Evolutionary conservation across 2,888 invertebrate genomes (phyloP).

Genomic region (Ischnus inquisitorius): DNA sequence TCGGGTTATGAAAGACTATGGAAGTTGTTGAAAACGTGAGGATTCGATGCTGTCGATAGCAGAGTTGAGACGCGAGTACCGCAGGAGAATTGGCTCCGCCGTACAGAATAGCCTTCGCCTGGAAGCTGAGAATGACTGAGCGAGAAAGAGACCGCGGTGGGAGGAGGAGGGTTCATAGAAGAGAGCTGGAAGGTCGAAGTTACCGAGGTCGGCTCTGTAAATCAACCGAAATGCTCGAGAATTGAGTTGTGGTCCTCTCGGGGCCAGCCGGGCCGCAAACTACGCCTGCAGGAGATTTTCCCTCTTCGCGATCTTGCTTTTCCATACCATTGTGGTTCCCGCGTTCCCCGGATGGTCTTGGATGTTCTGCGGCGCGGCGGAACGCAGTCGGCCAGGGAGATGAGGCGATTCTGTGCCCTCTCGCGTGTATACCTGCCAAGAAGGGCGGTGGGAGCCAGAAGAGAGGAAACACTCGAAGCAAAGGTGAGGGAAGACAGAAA

Average conservation of each 20-base stretch:
- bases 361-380: slow-evolving; percentile 30
- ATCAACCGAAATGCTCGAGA: slow-evolving; percentile 80
- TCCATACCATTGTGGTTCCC: slow-evolving; percentile 33
- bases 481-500: slow-evolving; percentile 21
- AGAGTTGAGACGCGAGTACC: slow-evolving; percentile 16
- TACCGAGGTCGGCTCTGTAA: slow-evolving; percentile 74
- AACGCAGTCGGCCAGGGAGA: slow-evolving; percentile 32
- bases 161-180: slow-evolving; percentile 22
- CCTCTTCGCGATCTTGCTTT: slow-evolving; percentile 49
- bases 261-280: slow-evolving; percentile 70
- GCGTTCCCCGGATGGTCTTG: background rate
- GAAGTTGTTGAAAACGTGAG: slow-evolving; percentile 14
- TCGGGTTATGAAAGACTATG: slow-evolving; percentile 10
- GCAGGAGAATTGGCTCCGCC: slow-evolving; percentile 22
- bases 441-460: slow-evolving; percentile 3
- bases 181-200: slow-evolving; percentile 65
- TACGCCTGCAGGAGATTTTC: slow-evolving; percentile 59
- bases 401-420: slow-evolving; percentile 39
- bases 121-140: background rate
- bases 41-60: slow-evolving; percentile 28
- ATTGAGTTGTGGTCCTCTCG: slow-evolving; percentile 81
- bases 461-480: background rate
- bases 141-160: slow-evolving; percentile 5
- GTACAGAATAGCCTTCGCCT: slow-evolving; percentile 26
- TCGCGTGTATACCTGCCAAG: slow-evolving; percentile 1